Evolutionary conservation across 2,888 invertebrate genomes (phyloP).

Genomic region (Rhorus exstirpatorius): DNA sequence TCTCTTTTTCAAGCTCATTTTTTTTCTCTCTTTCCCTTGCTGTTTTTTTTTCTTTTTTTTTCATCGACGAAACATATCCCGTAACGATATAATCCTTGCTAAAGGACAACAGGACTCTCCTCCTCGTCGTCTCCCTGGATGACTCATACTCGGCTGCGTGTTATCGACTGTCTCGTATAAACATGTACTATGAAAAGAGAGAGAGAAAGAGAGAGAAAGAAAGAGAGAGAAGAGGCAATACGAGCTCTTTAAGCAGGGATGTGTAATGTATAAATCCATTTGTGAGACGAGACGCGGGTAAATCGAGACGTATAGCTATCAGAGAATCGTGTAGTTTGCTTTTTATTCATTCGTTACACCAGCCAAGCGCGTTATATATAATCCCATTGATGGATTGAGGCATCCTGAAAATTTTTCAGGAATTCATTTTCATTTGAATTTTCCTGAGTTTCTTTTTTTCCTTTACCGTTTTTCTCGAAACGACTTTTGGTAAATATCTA

Average conservation of each 20-base stretch:
- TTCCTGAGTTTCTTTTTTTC: too few relatives aligned
- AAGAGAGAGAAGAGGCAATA: background rate
- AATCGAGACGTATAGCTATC: background rate
- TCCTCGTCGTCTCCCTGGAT: conserved; percentile 36
- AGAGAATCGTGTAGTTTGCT: background rate
- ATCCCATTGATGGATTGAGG: too few relatives aligned
- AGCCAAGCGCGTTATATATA: too few relatives aligned
- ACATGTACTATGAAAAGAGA: background rate
- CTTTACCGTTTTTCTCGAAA: too few relatives aligned
- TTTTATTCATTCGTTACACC: too few relatives aligned
- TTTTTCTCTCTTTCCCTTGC: background rate
- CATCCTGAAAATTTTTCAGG: too few relatives aligned
- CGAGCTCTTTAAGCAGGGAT: background rate
- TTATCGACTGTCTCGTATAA: conserved; percentile 63
- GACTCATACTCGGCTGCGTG: conserved; percentile 59
- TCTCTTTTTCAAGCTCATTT: background rate
- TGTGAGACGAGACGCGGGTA: background rate
- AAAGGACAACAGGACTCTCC: conserved; percentile 41
- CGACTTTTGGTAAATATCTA: too few relatives aligned
- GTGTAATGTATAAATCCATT: conserved; percentile 1
- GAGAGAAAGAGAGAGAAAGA: background rate
- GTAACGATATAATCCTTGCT: conserved; percentile 61
- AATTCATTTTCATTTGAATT: too few relatives aligned
- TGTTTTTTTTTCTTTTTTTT: background rate
- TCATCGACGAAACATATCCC: conserved; percentile 18